Base-by-base conservation (phyloP, 2,797 vertebrate species). In the Semaprochilodus insignis region DNA sequence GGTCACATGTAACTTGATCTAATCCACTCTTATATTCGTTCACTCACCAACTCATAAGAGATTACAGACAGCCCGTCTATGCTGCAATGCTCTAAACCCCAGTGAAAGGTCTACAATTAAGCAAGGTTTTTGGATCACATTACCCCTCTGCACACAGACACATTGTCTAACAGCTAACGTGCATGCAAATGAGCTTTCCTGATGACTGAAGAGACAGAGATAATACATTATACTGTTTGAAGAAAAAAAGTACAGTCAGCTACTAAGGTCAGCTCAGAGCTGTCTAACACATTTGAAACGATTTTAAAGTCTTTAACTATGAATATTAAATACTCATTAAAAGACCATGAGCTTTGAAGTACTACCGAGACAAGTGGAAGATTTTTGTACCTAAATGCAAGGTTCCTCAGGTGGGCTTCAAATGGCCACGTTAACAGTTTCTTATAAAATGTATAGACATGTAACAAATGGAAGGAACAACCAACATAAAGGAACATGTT, bases 141-240 rank as follows among this genome's bases (percentile, higher is more conserved):
- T 86, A 81, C 82, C 21, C 34, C 51, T 69, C 65, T 80, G 71
- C 78, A 78, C 66, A 80, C 54, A 70, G 74, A 62, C 78, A 73
- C 70, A 81, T 17, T 51, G 78, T 67, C 59, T 70, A 65, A 82
- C 17, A 57, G 52, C 27, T 57, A 36, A 27, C 52, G 23, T 72
- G 27, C 78, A 79, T 82, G 80, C 48, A 82, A 85, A 81, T 85
- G 54, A 81, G 75, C 44, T 70, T 71, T 40, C 44, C 8, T 21
- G 52, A 54, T 78, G 80, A 74, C 44, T 72, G 62, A 0, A 52
- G 75, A 78, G 74, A 31, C 31, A 74, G 57, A 67, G 48, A 44
- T 65, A 65, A 81, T 77, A 36, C 25, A 60, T 48, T 83, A 59
- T 54, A 40, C n/a, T 48, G 63, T 55, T 44, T 44, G 34, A 69